Evolutionary conservation across 2,888 invertebrate genomes (phyloP), one percentile per base, ranked within the genome.

Genomic region (Yponomeuta evonymella): DNA sequence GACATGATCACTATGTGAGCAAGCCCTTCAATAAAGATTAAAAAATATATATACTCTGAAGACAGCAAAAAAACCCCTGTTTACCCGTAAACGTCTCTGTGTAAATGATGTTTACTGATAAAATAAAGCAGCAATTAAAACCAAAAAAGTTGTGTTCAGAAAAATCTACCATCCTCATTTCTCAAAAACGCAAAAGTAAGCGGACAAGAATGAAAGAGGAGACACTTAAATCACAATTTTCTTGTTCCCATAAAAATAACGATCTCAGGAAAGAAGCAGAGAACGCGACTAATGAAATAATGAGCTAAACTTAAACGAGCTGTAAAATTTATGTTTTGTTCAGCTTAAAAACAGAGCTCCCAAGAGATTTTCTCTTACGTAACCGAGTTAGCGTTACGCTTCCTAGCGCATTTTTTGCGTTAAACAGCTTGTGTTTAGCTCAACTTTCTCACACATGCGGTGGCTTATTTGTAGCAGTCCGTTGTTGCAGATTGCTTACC

Each of bases 241-340:
- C 69, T 69, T 71, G 43, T 51, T 69, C 48, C 48, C 68, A 68
- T 51, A 68, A 68, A 68, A 73, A 73, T 71, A 73, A 73, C 72
- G 75, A 78, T 76, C 74, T 77, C 74, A 72, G 74, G 71, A 76
- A 76, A 79, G 77, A 77, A 76, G 74, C 75, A 82, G 83, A 85
- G 86, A 89, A 84, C 81, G 76, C 80, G 80, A 79, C 81, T 88
- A 88, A 89, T 89, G 83, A 88, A 89, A 88, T 89, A 90, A 89
- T 90, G 87, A 89, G 87, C 83, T 85, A 82, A 89, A 86, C 86
- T 89, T 86, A 84, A 90, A 88, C 87, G 85, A 89, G 87, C 90
- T 88, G 86, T 85, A 82, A 87, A 90, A 89, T 89, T 85, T 89
- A 89, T 88, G 87, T 90, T 89, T 89, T 84, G 85, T 86, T 79